phyloP scores from a whole-genome alignment of 2,797 vertebrate genomes.

The Picus viridis region DNA sequence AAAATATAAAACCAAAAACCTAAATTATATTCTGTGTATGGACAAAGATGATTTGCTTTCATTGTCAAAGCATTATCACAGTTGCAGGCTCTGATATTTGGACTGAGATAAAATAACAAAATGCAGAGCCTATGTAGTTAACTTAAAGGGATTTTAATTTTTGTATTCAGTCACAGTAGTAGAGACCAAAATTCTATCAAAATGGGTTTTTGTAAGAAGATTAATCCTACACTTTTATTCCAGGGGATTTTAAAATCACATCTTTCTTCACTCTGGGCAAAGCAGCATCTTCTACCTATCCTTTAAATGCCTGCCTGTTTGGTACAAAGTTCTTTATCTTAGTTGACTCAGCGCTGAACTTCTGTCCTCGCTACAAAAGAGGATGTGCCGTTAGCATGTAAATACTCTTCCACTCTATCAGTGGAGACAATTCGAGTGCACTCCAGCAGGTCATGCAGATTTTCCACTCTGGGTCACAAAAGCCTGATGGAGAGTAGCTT shows the following conservation, averaged over 20 bases:
- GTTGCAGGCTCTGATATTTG: not conserved
- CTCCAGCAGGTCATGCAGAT: not conserved
- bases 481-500: not conserved
- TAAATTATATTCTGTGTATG: not conserved
- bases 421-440: not conserved
- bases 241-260: not conserved
- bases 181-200: not conserved
- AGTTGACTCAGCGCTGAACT: not conserved
- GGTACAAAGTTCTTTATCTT: not conserved
- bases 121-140: not conserved
- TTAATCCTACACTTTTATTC: not conserved
- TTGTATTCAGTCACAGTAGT: not conserved
- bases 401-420: not conserved
- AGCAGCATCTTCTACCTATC: not conserved
- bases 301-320: not conserved
- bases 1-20: not conserved
- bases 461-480: not conserved
- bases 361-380: not conserved
- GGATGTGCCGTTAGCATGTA: not conserved
- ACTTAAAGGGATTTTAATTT: not conserved
- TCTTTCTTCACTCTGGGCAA: not conserved
- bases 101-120: constrained; percentile 8
- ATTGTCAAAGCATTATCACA: not conserved
- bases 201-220: not conserved
- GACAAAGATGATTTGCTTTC: not conserved